Percentiles rank a stretch among this genome's conserved stretches.
These are phyloP conservation scores for Potamilus streckersoni DNA, from an alignment of 1,140 invertebrate genomes.

Conservation along the genomic window DNA sequence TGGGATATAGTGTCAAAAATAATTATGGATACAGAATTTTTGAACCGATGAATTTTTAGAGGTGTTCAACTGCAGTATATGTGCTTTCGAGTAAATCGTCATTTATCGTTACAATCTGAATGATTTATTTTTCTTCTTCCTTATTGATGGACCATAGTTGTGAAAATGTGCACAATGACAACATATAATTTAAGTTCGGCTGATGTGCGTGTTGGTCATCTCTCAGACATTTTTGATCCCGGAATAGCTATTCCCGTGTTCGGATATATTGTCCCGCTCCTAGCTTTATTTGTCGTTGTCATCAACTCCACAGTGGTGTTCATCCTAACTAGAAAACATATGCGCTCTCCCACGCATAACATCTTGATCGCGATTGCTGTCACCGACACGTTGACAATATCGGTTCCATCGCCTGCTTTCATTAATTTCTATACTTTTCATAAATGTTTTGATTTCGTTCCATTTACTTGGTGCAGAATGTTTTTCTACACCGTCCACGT, in stretches of 20 bases:
- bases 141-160: too few species aligned
- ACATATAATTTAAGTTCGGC: too few species aligned
- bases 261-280: constrained; percentile 17
- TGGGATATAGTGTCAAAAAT: too few species aligned
- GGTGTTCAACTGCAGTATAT: too few species aligned
- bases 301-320: constrained; percentile 9
- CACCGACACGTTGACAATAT: constrained; percentile 18
- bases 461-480: constrained; percentile 19
- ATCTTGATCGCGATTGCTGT: constrained; percentile 14
- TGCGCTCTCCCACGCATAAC: constrained; percentile 14
- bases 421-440: constrained; percentile 23
- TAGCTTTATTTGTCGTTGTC: constrained; percentile 6
- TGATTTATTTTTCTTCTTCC: too few species aligned
- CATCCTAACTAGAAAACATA: constrained; percentile 7
- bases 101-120: too few species aligned
- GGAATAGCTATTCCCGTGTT: constrained; percentile 19
- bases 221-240: constrained; percentile 15
- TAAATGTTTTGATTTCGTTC: constrained; percentile 14
- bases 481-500: constrained; percentile 24
- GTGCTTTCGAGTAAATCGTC: too few species aligned
- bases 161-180: too few species aligned
- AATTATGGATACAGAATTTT: too few species aligned
- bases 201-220: neutral
- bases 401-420: constrained; percentile 11
- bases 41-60: too few species aligned